A percentile compares a stretch with the other conserved stretches of the same genome.
phyloP scores from a whole-genome alignment of 2,113 vertebrate genomes.

The Rhombomys opimus region DNA sequence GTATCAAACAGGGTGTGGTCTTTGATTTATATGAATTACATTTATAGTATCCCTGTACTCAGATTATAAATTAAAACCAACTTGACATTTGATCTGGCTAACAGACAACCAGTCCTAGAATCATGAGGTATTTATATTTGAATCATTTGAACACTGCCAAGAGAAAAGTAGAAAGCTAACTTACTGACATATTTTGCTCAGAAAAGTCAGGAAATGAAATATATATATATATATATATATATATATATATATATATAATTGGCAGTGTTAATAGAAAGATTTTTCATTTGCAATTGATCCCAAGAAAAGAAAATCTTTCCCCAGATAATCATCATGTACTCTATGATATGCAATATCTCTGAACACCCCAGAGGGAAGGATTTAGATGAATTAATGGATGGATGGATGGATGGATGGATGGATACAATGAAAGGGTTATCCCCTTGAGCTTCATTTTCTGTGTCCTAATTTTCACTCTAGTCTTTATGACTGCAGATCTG shows the following conservation, averaged over 20 bases:
- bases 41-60: not conserved
- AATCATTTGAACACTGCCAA: not conserved
- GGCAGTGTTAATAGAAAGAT: not conserved
- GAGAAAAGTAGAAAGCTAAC: not conserved
- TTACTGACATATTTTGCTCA: not conserved
- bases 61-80: conserved; percentile 4
- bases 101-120: not conserved
- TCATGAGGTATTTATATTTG: not conserved
- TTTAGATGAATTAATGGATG: not conserved
- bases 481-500: not conserved
- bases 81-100: not conserved
- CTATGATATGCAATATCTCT: not conserved
- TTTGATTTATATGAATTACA: not conserved
- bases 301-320: not conserved
- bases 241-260: not conserved
- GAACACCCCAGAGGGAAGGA: not conserved
- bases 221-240: too few species aligned
- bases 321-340: not conserved
- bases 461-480: not conserved
- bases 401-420: not conserved
- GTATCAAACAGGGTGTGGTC: not conserved
- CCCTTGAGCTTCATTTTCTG: not conserved
- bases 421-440: not conserved
- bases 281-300: not conserved
- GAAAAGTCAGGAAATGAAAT: not conserved